Evolutionary conservation across 1,140 invertebrate genomes (phyloP).

Genomic region (Drosophila carrolli): DNA sequence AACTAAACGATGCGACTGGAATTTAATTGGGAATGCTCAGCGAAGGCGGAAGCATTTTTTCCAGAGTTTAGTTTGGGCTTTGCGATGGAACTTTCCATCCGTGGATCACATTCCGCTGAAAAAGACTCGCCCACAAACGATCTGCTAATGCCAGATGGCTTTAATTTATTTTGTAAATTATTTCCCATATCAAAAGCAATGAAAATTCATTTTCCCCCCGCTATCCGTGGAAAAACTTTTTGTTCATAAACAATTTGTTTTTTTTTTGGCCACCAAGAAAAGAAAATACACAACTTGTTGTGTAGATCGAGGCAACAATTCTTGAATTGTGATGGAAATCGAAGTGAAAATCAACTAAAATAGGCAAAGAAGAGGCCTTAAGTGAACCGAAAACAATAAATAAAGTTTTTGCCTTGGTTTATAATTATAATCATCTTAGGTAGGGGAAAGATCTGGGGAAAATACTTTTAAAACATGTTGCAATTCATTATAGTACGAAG

Average conservation of each 20-base stretch:
- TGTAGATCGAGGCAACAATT: constrained; percentile 5
- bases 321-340: constrained; percentile 34
- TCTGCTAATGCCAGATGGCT: constrained; percentile 73
- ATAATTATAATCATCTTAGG: constrained; percentile 39
- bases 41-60: constrained; percentile 56
- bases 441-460: background rate
- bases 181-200: constrained; percentile 75
- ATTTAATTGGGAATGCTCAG: constrained; percentile 63
- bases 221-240: constrained; percentile 24
- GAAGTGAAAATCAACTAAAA: constrained; percentile 27
- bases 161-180: constrained; percentile 79
- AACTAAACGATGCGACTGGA: constrained; percentile 79
- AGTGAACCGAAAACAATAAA: constrained; percentile 45
- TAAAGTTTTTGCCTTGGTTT: constrained; percentile 43
- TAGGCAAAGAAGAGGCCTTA: constrained; percentile 9
- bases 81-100: constrained; percentile 22
- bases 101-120: background rate
- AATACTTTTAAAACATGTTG: constrained; percentile 20
- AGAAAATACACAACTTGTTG: constrained; percentile 38
- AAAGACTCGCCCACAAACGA: constrained; percentile 24
- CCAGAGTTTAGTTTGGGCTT: constrained; percentile 21
- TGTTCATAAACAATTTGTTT: constrained; percentile 60
- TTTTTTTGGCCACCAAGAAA: constrained; percentile 30
- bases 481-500: constrained; percentile 10
- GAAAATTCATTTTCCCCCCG: constrained; percentile 40